phyloP scores from a whole-genome alignment of 1,140 invertebrate genomes.

The Cyphomyrmex costatus region DNA sequence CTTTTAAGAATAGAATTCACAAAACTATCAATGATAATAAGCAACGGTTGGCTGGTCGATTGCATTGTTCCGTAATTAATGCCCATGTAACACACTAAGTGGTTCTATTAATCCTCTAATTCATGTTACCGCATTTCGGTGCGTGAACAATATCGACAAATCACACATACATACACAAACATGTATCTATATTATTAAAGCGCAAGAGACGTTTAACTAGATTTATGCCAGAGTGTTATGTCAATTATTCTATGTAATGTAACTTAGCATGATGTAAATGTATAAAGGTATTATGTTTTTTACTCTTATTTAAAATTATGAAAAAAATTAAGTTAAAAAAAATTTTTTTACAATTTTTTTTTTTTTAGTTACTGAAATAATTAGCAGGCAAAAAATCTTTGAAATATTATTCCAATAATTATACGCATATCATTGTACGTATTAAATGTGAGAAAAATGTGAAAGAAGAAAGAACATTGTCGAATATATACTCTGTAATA shows the following conservation, averaged over 20 bases:
- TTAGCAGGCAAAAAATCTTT: neutral
- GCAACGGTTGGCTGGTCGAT: neutral
- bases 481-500: neutral
- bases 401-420: conserved; percentile 18
- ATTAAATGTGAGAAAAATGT: neutral
- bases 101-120: conserved; percentile 31
- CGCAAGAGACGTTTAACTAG: neutral
- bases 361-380: neutral
- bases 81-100: neutral
- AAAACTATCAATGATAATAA: neutral
- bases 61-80: conserved; percentile 26
- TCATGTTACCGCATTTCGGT: conserved; percentile 3
- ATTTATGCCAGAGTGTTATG: neutral
- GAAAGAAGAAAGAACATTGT: neutral
- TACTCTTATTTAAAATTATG: neutral
- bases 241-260: neutral
- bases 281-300: neutral
- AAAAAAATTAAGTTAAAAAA: neutral
- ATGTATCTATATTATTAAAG: conserved; percentile 38
- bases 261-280: neutral
- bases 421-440: neutral
- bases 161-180: too few relatives aligned
- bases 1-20: neutral
- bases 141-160: conserved; percentile 5
- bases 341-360: neutral